Conservation (phyloP, 2,888 invertebrate genomes). For the Tubulanus polymorphus region DNA sequence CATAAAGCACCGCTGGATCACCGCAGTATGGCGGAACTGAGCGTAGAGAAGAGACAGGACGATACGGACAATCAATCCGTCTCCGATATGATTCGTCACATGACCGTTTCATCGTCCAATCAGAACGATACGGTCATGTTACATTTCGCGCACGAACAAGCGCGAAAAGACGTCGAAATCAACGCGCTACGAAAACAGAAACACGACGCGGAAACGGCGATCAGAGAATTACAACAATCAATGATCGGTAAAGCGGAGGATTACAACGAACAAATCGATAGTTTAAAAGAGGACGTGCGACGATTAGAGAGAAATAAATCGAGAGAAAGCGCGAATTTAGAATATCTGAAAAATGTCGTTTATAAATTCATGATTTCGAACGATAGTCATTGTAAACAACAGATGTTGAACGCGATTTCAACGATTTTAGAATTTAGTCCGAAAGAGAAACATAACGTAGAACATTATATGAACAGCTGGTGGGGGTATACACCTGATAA, state of each 20-base stretch:
- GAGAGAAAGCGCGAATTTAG: constrained; percentile 78
- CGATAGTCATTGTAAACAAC: constrained; percentile 66
- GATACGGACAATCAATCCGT: neutral
- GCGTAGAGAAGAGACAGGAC: constrained; percentile 1
- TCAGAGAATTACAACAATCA: constrained; percentile 58
- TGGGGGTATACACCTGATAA: constrained; percentile 21
- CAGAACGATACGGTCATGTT: constrained; percentile 59
- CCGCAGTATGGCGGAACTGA: neutral
- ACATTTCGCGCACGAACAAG: constrained; percentile 78
- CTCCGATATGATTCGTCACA: constrained; percentile 9
- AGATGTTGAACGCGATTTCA: constrained; percentile 86
- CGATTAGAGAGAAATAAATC: constrained; percentile 57
- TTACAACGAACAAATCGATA: constrained; percentile 56
- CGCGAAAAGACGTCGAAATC: constrained; percentile 75
- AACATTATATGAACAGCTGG: constrained; percentile 27
- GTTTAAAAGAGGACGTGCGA: constrained; percentile 57
- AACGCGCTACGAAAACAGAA: constrained; percentile 69
- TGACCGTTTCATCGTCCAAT: constrained; percentile 13
- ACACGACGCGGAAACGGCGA: constrained; percentile 58
- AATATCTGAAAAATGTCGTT: constrained; percentile 86
- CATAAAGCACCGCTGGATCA: constrained; percentile 1
- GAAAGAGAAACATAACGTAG: constrained; percentile 62
- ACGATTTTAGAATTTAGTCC: constrained; percentile 77
- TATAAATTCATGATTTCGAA: constrained; percentile 72
- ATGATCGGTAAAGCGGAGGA: constrained; percentile 53